A percentile compares a stretch with the other conserved stretches of the same genome.
Evolutionary conservation across 2,888 invertebrate species (phyloP).

Genomic region (Patella ulyssiponensis): DNA sequence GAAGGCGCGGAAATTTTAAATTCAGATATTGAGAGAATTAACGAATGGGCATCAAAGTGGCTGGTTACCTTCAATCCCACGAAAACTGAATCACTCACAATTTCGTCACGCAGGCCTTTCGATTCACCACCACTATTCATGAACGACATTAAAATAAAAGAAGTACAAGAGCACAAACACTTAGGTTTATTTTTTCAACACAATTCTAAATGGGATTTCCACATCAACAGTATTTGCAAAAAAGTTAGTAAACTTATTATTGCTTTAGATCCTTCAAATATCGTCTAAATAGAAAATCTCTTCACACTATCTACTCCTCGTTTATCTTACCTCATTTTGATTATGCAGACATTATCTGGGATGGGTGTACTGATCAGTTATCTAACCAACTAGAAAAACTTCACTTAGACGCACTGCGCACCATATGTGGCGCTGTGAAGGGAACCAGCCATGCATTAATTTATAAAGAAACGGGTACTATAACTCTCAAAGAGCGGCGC

Average conservation of each 20-base stretch:
- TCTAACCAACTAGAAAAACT: background rate
- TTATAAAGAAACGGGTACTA: background rate
- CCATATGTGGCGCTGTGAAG: slow-evolving; percentile 2
- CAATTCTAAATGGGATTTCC: too few relatives aligned
- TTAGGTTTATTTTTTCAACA: too few relatives aligned
- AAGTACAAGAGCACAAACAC: too few relatives aligned
- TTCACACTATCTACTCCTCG: background rate
- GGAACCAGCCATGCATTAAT: slow-evolving; percentile 8
- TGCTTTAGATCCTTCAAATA: slow-evolving; percentile 5
- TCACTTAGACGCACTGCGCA: slow-evolving; percentile 3
- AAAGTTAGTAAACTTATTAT: background rate
- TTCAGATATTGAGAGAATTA: too few relatives aligned
- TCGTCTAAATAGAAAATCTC: slow-evolving; percentile 7
- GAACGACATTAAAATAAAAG: too few relatives aligned
- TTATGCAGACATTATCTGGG: background rate
- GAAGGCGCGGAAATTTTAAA: too few relatives aligned
- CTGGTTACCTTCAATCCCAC: too few relatives aligned
- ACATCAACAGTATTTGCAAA: too few relatives aligned
- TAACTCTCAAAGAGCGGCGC: background rate
- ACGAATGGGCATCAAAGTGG: too few relatives aligned
- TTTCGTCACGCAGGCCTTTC: too few relatives aligned
- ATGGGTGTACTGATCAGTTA: background rate
- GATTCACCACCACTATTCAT: too few relatives aligned
- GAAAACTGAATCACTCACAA: too few relatives aligned
- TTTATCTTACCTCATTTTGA: slow-evolving; percentile 6